Base-by-base conservation (phyloP, 35 echinoderm and acorn worm genomes). In the Amphiura filiformis region DNA sequence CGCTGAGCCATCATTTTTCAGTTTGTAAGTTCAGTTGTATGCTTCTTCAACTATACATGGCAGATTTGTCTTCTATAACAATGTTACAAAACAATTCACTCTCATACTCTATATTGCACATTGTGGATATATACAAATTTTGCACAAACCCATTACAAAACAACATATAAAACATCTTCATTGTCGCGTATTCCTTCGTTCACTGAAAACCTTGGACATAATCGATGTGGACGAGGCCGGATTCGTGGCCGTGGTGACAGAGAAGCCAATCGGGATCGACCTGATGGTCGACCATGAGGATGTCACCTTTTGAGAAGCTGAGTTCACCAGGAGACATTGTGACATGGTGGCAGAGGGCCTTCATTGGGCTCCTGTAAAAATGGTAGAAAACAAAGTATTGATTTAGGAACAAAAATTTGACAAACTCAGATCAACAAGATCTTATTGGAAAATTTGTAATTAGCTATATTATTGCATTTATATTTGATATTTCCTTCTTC, bases 201-300 rank as follows among this genome's bases (percentile, higher is more conserved):
- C 77, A 96, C 32, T 96, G 78, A 47, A 96, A 23, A 40, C 91
- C 90, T 78, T 96, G 89, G 57, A 96, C 90, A 42, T 96, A 96
- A 52, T 96, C 94, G 76, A 92, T 87, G 86, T 96, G 94, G 40
- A 96, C 93, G 40, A 96, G 81, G 26, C 94, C 94, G 13, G 94
- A 86, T 78, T 96, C 90, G 22, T 87, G 39, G 23, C 94, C 94
- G 22, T 89, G 87, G 81, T 86, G 82, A 85, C 94, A 96, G 31
- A 86, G 82, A 26, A 96, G 82, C 94, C 94, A 96, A 36, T 96
- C 94, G 40, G 70, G 83, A n/a, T 91, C 90, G 35, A 91, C 80
- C 56, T 96, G 94, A 36, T 83, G 38, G 44, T 89, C 83, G 11
- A 96, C 90, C 9, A 90, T 96, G 30, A 96, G 86, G 81, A 96